A percentile compares a stretch with the other conserved stretches of the same genome.
Conservation (phyloP, 2,888 invertebrate species). For the Nomada ruficornis region DNA sequence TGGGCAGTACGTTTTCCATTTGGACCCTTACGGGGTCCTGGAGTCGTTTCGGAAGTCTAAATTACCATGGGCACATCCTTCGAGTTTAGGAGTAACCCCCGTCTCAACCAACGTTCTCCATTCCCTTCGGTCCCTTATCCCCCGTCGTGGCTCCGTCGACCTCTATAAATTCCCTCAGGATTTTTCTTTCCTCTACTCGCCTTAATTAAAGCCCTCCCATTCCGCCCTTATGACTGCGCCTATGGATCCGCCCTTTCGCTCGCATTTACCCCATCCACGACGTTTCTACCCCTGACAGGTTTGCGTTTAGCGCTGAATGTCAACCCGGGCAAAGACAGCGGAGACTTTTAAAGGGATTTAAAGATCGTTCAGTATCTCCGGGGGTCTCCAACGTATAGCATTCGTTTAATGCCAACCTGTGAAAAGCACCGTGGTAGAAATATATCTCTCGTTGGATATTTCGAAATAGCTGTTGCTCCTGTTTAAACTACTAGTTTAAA, state of each 20-base stretch:
- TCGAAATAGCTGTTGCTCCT: background rate
- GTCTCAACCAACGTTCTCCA: conserved; percentile 70
- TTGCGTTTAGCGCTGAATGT: conserved; percentile 54
- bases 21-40: conserved; percentile 76
- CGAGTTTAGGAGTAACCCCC: conserved; percentile 74
- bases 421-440: background rate
- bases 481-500: no score
- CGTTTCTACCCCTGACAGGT: conserved; percentile 61
- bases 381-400: background rate
- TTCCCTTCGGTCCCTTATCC: conserved; percentile 70
- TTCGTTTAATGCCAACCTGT: background rate
- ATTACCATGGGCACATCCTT: conserved; percentile 75
- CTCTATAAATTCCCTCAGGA: conserved; percentile 83
- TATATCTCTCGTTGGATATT: background rate
- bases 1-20: conserved; percentile 77
- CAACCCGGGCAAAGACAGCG: conserved; percentile 38
- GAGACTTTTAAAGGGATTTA: conserved; percentile 39
- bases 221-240: conserved; percentile 74
- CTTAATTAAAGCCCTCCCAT: conserved; percentile 83
- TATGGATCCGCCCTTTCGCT: conserved; percentile 71
- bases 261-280: conserved; percentile 58
- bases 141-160: conserved; percentile 70
- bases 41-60: conserved; percentile 76
- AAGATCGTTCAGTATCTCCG: conserved; percentile 12
- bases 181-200: conserved; percentile 84